Percentiles rank a stretch among this genome's conserved stretches.
Evolutionary conservation across 2,113 vertebrate species (phyloP).

Genomic region (Anser brachyrhynchus): DNA sequence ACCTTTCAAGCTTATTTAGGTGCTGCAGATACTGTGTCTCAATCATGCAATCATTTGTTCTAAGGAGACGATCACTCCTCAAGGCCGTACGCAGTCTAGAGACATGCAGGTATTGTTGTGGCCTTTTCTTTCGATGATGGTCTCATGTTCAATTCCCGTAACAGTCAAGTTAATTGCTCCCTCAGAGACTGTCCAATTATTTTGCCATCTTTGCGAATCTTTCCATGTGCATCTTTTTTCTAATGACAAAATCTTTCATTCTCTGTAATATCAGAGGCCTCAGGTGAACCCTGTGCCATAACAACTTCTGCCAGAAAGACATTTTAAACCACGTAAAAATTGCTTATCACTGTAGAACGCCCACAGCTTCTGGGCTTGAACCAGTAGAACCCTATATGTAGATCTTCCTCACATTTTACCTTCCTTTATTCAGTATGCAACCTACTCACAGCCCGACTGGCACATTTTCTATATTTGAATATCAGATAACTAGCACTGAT

Average conservation of each 20-base stretch:
- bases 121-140: background rate
- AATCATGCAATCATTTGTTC: background rate
- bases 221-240: background rate
- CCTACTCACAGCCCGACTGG: background rate
- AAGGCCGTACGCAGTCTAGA: background rate
- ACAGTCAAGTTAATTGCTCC: background rate
- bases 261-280: background rate
- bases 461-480: background rate
- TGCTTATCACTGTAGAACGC: background rate
- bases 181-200: background rate
- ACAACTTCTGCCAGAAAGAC: background rate
- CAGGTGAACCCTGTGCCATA: background rate
- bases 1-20: background rate
- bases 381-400: background rate
- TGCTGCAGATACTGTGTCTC: background rate
- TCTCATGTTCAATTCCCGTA: background rate
- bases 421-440: background rate
- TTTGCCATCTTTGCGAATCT: background rate
- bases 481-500: background rate
- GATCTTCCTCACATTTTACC: background rate
- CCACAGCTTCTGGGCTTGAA: background rate
- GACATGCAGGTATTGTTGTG: background rate
- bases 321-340: background rate
- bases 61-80: background rate
- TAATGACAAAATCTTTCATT: background rate